Base-by-base conservation (phyloP, 2,113 vertebrate species). In the Pao palembangensis region DNA sequence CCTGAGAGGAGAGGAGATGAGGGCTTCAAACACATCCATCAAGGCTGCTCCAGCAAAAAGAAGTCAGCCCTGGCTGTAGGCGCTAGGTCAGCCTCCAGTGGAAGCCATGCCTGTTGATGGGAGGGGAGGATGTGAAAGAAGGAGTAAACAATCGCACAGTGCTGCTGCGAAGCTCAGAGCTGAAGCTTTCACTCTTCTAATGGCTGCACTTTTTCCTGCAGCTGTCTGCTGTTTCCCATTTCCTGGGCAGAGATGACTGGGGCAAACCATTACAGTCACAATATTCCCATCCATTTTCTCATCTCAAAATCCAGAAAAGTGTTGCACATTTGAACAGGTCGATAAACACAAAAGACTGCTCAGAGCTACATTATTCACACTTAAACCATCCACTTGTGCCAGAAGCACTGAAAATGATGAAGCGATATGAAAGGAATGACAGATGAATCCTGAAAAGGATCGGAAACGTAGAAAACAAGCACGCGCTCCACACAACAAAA, bases 81-180 rank as follows among this genome's bases (percentile, higher is more conserved):
- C 64, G 51, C 12, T 14, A 31, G 28, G 52, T 71, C 50, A 59
- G 41, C 16, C 50, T 51, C 46, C 50, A 46, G 42, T 28, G 21
- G 25, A 43, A 57, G 54, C 44, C 46, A 43, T 63, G 31, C 67
- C 59, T 68, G 64, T 66, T 73, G 61, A 53, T 42, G 61, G 61
- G 58, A 51, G 47, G 49, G 64, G 59, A 65, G 20, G 71, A 54
- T 48, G 58, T 69, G 60, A 62, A 63, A 60, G 46, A 74, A 47
- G 20, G 69, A 51, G 21, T 64, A 55, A 46, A 44, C 43, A 46
- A 50, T 47, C 8, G 42, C 43, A 50, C 19, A 15, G 23, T 51
- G 31, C n/a, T 2, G 13, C 49, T 48, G 55, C 52, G 38, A 44
- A 48, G 42, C 23, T 28, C 25, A n/a, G 14, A 21, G 42, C 41